Evolutionary conservation across 2,113 vertebrate species (phyloP).

Genomic region (Origma solitaria): DNA sequence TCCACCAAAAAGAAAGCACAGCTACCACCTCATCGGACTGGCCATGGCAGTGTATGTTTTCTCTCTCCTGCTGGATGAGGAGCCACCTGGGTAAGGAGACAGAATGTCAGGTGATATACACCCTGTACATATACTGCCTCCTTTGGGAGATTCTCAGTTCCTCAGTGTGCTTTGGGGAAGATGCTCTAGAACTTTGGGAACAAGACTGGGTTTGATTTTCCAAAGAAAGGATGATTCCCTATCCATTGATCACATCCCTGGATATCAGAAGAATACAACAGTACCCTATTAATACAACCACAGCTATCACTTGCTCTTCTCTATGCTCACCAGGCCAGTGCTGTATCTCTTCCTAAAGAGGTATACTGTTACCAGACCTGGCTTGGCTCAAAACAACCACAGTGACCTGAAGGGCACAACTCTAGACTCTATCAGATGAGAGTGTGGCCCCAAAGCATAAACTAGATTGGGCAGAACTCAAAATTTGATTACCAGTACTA

Average conservation of each 20-base stretch:
- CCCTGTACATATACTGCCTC: not conserved
- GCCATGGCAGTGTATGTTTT: not conserved
- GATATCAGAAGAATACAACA: not conserved
- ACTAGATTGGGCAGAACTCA: not conserved
- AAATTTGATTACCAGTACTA: not conserved
- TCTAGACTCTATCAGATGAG: not conserved
- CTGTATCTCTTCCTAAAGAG: not conserved
- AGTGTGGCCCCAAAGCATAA: not conserved
- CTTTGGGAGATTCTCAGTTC: not conserved
- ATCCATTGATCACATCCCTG: not conserved
- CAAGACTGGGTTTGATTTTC: not conserved
- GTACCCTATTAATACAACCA: not conserved
- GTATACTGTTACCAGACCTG: not conserved
- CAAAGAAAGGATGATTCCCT: not conserved
- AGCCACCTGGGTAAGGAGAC: not conserved
- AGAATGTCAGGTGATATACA: not conserved
- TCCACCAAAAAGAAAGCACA: not conserved
- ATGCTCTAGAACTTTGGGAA: not conserved
- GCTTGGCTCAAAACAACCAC: not conserved
- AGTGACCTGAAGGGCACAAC: not conserved
- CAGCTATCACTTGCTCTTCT: not conserved
- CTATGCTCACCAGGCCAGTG: not conserved
- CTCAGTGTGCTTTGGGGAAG: not conserved
- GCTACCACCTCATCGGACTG: accelerated
- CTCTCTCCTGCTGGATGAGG: not conserved